A percentile compares a stretch with the other conserved stretches of the same genome.
Evolutionary conservation across 2,113 vertebrate species (phyloP).

Genomic region (Onychorhynchus coronatus): DNA sequence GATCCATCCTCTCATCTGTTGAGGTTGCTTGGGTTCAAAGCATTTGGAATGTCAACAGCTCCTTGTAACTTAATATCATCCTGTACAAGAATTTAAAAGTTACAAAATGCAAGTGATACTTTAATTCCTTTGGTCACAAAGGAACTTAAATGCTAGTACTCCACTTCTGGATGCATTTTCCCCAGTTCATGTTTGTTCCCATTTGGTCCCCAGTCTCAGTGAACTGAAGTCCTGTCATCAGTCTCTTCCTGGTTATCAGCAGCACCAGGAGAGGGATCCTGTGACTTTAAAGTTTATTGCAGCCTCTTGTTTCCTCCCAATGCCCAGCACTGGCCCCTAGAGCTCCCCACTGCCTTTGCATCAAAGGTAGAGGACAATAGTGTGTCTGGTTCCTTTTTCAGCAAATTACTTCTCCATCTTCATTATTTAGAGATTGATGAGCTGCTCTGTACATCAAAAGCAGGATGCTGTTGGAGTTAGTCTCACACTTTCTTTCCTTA

Average conservation of each 20-base stretch:
- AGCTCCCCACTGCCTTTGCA: not conserved
- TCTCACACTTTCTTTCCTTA: not conserved
- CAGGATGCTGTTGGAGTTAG: not conserved
- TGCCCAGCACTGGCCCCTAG: rapidly evolving
- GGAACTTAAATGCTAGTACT: not conserved
- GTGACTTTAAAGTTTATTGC: not conserved
- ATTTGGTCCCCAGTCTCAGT: not conserved
- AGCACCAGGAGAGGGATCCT: not conserved
- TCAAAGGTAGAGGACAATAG: not conserved
- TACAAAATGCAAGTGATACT: rapidly evolving
- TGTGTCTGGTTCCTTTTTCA: not conserved
- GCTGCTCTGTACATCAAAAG: not conserved
- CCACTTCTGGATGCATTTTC: not conserved
- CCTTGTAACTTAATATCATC: not conserved
- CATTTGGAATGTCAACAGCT: not conserved
- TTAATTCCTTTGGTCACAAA: not conserved
- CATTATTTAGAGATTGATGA: not conserved
- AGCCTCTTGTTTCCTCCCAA: not conserved
- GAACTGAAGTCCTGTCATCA: not conserved
- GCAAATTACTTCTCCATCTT: not conserved
- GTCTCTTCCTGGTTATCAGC: not conserved
- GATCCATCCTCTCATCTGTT: not conserved
- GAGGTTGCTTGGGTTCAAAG: not conserved
- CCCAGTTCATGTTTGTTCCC: not conserved
- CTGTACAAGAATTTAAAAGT: not conserved